Conservation (phyloP, 1,140 invertebrate species). For the Agrypnia vestita region DNA sequence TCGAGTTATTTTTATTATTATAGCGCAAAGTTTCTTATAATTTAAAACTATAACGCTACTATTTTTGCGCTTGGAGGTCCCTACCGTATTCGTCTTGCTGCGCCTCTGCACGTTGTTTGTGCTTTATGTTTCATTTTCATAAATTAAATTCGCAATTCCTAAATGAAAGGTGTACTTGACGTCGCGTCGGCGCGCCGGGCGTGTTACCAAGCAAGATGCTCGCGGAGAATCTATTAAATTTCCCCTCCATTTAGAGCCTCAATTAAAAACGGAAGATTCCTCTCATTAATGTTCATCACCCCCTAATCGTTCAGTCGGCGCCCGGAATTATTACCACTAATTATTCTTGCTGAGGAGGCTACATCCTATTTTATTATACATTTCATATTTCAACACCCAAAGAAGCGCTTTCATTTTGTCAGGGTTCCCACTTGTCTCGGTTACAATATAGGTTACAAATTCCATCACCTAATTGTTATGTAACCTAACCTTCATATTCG, state of each 20-base stretch:
- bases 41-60: no score
- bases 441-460: background rate
- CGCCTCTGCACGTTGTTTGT: no score
- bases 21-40: no score
- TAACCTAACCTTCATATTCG: no score
- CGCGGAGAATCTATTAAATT: constrained; percentile 29
- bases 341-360: constrained; percentile 29
- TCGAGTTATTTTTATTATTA: no score
- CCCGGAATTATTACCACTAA: constrained; percentile 23
- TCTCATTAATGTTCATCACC: constrained; percentile 22
- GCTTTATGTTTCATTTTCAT: no score
- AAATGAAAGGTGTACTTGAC: no score
- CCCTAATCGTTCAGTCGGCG: constrained; percentile 28
- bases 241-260: constrained; percentile 30
- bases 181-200: background rate
- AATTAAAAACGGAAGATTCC: constrained; percentile 29
- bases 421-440: background rate
- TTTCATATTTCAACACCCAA: constrained; percentile 37
- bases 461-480: no score
- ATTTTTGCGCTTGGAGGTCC: no score
- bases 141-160: no score
- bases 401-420: background rate
- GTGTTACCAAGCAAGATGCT: background rate
- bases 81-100: no score
- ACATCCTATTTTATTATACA: constrained; percentile 39